Conservation (phyloP, 1,140 invertebrate species). For the Xylocopa sonorina region DNA sequence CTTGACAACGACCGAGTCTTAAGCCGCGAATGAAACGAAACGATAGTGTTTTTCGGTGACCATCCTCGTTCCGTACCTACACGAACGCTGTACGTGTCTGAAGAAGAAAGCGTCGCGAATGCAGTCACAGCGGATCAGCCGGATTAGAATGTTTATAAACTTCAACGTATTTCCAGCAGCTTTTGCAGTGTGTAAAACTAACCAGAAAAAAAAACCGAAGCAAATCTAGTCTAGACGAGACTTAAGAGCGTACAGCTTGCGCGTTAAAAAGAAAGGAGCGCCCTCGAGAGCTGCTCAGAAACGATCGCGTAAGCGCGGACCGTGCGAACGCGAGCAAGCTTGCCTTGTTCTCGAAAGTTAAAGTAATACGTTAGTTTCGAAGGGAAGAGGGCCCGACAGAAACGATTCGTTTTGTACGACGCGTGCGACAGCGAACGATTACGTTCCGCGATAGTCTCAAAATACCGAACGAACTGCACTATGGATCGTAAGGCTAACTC, state of each 20-base stretch:
- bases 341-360: conserved; percentile 36
- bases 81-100: too few relatives aligned
- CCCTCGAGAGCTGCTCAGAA: too few relatives aligned
- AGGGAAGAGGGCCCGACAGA: conserved; percentile 32
- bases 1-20: too few relatives aligned
- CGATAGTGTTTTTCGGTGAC: too few relatives aligned
- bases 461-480: conserved; percentile 65
- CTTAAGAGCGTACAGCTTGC: conserved; percentile 62
- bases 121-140: conserved; percentile 52
- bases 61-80: too few relatives aligned
- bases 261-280: conserved; percentile 39
- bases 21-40: too few relatives aligned
- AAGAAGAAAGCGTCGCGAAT: background rate
- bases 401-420: conserved; percentile 46
- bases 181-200: conserved; percentile 70
- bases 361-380: conserved; percentile 21
- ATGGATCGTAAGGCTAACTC: conserved; percentile 63
- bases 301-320: background rate
- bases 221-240: conserved; percentile 62
- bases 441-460: conserved; percentile 58
- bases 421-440: conserved; percentile 41
- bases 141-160: conserved; percentile 71
- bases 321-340: background rate
- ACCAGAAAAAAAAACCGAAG: conserved; percentile 57
- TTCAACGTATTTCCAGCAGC: conserved; percentile 72